Evolutionary conservation across 2,888 invertebrate species (phyloP).

Genomic region (Dilophus febrilis): DNA sequence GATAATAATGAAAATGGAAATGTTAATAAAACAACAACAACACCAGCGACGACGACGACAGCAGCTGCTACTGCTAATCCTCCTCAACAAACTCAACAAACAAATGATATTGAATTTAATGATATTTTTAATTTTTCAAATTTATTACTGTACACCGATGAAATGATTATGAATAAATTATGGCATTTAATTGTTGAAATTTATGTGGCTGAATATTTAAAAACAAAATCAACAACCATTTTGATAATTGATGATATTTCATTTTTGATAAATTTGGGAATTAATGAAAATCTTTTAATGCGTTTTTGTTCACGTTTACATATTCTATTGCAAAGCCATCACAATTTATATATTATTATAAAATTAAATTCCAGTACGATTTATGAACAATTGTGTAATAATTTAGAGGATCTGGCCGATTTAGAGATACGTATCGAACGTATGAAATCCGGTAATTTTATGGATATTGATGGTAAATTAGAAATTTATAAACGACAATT

Average conservation of each 20-base stretch:
- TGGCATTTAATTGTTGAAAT: constrained; percentile 29
- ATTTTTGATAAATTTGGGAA: constrained; percentile 48
- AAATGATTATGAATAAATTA: constrained; percentile 28
- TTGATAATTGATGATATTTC: constrained; percentile 56
- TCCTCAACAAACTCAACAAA: too few relatives aligned
- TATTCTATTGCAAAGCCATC: constrained; percentile 24
- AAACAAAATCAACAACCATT: constrained; percentile 31
- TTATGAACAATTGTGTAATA: constrained; percentile 39
- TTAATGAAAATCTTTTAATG: constrained; percentile 35
- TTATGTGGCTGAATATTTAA: constrained; percentile 22
- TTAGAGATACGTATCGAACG: constrained; percentile 44
- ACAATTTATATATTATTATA: constrained; percentile 36
- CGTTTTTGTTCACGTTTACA: constrained; percentile 32
- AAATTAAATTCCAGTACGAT: constrained; percentile 40
- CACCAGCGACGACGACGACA: too few relatives aligned
- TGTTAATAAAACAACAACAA: too few relatives aligned
- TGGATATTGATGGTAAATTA: constrained; percentile 54
- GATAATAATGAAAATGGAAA: too few relatives aligned
- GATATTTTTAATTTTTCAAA: constrained; percentile 27
- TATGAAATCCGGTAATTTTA: constrained; percentile 53
- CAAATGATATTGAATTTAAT: constrained; percentile 32
- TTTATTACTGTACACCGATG: constrained; percentile 19
- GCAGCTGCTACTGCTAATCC: too few relatives aligned
- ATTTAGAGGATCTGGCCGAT: constrained; percentile 44
- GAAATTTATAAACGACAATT: constrained; percentile 22